These are phyloP conservation scores for Medauroidea extradentata DNA, from an alignment of 1,140 invertebrate species.

Conservation along the genomic window DNA sequence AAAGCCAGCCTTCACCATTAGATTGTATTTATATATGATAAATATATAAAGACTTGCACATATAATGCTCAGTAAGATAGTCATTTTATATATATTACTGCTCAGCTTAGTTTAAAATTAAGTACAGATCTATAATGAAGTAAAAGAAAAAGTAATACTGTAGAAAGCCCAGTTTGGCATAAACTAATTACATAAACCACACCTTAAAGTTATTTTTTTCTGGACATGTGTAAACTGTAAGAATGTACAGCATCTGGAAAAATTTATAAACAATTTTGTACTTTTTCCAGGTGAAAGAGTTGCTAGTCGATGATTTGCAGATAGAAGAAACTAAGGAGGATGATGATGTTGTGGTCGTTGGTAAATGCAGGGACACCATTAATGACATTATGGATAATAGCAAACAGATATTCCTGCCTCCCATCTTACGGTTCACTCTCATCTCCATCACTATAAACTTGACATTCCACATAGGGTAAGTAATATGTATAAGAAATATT, in stretches of 20 bases:
- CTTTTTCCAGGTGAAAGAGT: conserved; percentile 49
- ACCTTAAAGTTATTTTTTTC: conserved; percentile 7
- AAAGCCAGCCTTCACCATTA: too few relatives aligned
- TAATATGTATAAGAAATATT: too few relatives aligned
- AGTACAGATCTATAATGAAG: too few relatives aligned
- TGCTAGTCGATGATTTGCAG: conserved; percentile 59
- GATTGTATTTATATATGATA: too few relatives aligned
- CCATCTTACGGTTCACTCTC: conserved; percentile 73
- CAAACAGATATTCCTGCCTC: conserved; percentile 69
- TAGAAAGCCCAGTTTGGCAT: too few relatives aligned
- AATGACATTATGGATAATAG: conserved; percentile 73
- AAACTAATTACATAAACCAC: too few relatives aligned
- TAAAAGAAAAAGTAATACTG: too few relatives aligned
- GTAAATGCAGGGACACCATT: conserved; percentile 61
- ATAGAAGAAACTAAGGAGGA: conserved; percentile 1
- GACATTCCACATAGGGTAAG: conserved; percentile 79
- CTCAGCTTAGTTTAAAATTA: too few relatives aligned
- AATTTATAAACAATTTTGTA: too few relatives aligned
- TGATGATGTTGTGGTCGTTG: neutral
- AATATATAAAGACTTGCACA: too few relatives aligned
- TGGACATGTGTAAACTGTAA: neutral
- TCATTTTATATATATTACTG: too few relatives aligned
- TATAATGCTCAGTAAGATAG: too few relatives aligned
- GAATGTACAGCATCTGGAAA: neutral
- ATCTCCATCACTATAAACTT: conserved; percentile 84